phyloP scores from a whole-genome alignment of 2,888 invertebrate genomes.

The Diadromus collaris region DNA sequence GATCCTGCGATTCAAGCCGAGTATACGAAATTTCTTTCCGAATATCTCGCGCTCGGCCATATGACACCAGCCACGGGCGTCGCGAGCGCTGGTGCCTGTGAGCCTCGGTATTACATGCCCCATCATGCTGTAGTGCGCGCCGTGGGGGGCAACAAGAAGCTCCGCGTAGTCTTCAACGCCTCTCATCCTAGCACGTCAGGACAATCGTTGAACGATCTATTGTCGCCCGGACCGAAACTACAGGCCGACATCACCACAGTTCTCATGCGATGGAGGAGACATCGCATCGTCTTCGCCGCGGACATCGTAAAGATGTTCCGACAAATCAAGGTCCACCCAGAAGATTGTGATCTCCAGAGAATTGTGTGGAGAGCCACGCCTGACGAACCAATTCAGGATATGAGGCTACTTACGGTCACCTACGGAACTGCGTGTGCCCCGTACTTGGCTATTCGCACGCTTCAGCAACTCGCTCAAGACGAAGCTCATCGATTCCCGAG shows the following conservation, averaged over 20 bases:
- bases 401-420: too few species aligned
- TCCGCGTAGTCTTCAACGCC: background rate
- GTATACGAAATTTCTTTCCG: background rate
- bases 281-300: background rate
- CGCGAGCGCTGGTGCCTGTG: background rate
- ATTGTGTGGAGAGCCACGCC: too few species aligned
- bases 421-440: background rate
- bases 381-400: too few species aligned
- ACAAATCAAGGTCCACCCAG: too few species aligned
- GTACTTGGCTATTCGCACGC: background rate
- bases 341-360: too few species aligned
- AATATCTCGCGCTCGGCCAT: background rate
- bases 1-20: background rate
- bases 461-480: slow-evolving; percentile 1
- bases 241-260: background rate
- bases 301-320: too few species aligned
- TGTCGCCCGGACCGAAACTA: background rate
- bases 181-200: background rate
- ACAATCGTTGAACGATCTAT: background rate
- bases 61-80: background rate
- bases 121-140: background rate
- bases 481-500: background rate
- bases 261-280: background rate
- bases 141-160: background rate
- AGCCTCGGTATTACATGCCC: slow-evolving; percentile 9